Base-by-base conservation (phyloP, 2,888 invertebrate species). In the Luffia ferchaultella region DNA sequence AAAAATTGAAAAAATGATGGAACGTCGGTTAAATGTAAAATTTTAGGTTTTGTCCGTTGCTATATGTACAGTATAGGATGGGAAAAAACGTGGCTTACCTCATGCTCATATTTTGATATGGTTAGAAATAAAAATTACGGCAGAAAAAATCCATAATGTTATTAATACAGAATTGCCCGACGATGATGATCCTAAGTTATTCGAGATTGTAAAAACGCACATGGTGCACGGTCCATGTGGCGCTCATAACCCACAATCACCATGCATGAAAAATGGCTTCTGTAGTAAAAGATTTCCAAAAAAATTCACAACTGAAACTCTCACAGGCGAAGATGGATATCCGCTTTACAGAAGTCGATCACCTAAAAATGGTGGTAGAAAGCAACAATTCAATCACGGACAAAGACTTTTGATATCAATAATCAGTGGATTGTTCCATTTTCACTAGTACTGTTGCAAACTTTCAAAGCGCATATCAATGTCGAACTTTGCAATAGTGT, bases 141-240 rank as follows among this genome's bases (percentile, higher is more conserved):
- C 30, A 7, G 30, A 30, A 3, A 30, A 7, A 7, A 12, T 30
- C 5, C 5, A 30, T 30, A 12, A 30, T 7, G 5, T 30, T 30
- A 30, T 30, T 7, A 7, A 5, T 42, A n/a, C 43, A 7, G 43
- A 42, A n/a, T 3, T 42, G 52, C 61, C 69, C 19, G 57, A 68
- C 57, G 55, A 56, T 50, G 54, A 60, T 48, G 42, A 18, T 51
- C 54, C 5, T 65, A 57, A 53, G 58, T 68, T 51, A 30, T 30
- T 7, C 30, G 30, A 30, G 5, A 30, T 30, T 7, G 12, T 30
- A 7, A 30, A 30, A 30, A 30, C 5, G 5, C 3, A 30, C 12
- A 77, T 76, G 68, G 59, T 67, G 46, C 73, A 77, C 63, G 73
- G 73, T 20, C 73, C 75, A 49, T 73, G 74, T 58, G 73, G 72